Evolutionary conservation across 2,888 invertebrate species (phyloP).

Genomic region (Troglohyphantes excavatus): DNA sequence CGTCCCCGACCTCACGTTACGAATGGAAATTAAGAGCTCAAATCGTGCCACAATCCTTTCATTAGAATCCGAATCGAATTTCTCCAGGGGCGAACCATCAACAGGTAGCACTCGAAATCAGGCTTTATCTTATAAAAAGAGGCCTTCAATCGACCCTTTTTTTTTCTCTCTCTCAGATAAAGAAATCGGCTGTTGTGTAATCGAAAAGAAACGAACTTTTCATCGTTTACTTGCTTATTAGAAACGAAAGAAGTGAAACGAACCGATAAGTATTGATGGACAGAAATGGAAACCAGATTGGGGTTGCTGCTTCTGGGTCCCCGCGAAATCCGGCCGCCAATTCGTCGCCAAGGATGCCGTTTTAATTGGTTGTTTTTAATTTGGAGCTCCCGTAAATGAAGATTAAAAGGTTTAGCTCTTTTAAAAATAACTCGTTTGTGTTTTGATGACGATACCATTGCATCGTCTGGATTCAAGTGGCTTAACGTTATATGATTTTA

Average conservation of each 20-base stretch:
- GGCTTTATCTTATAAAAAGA: background rate
- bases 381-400: background rate
- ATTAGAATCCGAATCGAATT: no score
- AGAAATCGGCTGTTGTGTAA: conserved; percentile 33
- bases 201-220: conserved; percentile 11
- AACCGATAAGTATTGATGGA: conserved; percentile 1
- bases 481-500: no score
- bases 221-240: conserved; percentile 4
- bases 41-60: no score
- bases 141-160: conserved; percentile 18
- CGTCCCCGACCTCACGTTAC: no score
- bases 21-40: no score
- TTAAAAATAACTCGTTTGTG: background rate
- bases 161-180: conserved; percentile 1
- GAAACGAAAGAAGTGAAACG: background rate
- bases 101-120: no score
- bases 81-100: no score
- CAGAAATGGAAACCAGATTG: background rate
- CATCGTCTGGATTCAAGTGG: no score
- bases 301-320: background rate
- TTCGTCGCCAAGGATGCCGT: background rate
- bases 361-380: no score
- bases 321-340: background rate
- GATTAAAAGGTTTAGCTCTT: background rate
- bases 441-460: no score